phyloP scores from a whole-genome alignment of 2,797 vertebrate species.

The Euthynnus affinis region DNA sequence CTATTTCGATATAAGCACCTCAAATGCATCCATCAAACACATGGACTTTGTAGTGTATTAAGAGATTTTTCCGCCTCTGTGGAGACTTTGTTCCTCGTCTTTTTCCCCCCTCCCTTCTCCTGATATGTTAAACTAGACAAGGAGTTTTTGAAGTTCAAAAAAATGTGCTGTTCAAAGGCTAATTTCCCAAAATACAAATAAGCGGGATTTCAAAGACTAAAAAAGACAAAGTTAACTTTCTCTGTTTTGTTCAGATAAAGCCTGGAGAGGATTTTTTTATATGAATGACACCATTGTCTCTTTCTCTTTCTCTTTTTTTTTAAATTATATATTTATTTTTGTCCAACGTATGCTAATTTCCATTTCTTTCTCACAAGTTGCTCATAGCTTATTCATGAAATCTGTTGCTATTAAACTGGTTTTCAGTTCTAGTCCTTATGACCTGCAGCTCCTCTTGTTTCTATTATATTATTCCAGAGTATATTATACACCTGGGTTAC shows the following conservation, averaged over 20 bases:
- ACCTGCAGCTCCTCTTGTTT: neutral
- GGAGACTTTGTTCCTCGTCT: slow-evolving; percentile 62
- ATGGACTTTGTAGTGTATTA: slow-evolving; percentile 62
- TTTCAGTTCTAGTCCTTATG: neutral
- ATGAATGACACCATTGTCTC: slow-evolving; percentile 22
- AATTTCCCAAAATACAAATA: slow-evolving; percentile 76
- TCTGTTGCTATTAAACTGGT: too few relatives aligned
- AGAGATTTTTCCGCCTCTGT: slow-evolving; percentile 54
- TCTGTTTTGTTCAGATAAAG: slow-evolving; percentile 55
- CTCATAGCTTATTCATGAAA: too few relatives aligned
- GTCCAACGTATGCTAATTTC: neutral
- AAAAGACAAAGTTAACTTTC: slow-evolving; percentile 52
- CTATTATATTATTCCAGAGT: neutral
- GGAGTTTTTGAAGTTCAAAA: slow-evolving; percentile 69
- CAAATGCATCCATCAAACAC: slow-evolving; percentile 74
- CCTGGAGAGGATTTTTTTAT: slow-evolving; percentile 14
- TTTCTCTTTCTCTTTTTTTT: neutral
- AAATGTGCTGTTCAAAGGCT: slow-evolving; percentile 66
- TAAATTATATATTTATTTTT: slow-evolving; percentile 1
- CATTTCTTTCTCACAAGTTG: too few relatives aligned
- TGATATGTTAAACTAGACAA: slow-evolving; percentile 61
- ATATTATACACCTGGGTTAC: neutral
- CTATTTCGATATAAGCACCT: slow-evolving; percentile 55
- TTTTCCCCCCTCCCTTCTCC: slow-evolving; percentile 4
- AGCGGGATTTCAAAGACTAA: slow-evolving; percentile 63